These are phyloP conservation scores for Meloidogyne hapla DNA, from an alignment of 1,140 invertebrate species.

Conservation along the genomic window DNA sequence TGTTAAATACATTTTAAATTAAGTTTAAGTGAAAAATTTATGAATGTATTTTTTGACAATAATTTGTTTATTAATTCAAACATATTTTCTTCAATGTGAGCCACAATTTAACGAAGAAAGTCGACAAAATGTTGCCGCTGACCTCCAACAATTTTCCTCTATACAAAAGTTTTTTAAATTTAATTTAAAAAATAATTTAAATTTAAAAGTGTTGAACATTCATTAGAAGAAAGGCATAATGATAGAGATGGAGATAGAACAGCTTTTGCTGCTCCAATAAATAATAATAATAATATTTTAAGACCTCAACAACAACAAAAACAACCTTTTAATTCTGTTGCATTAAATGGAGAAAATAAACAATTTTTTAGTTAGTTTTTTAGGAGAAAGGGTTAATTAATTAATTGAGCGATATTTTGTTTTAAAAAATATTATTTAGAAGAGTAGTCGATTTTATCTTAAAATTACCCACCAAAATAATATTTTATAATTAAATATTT, in stretches of 20 bases:
- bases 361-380: slow-evolving; percentile 34
- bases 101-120: not conserved
- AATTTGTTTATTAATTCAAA: slow-evolving; percentile 1
- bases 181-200: not conserved
- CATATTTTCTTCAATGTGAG: not conserved
- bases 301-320: not conserved
- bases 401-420: too few species aligned
- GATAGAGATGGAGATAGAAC: slow-evolving; percentile 11
- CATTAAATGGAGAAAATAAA: slow-evolving; percentile 37
- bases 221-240: not conserved
- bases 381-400: not conserved
- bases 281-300: slow-evolving; percentile 24
- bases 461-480: too few species aligned
- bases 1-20: too few species aligned
- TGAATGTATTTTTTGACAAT: not conserved
- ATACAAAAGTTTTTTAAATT: not conserved
- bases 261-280: slow-evolving; percentile 41
- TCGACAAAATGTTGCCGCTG: not conserved
- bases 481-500: not conserved
- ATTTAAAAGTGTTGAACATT: not conserved
- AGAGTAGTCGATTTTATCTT: too few species aligned
- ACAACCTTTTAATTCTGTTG: slow-evolving; percentile 25
- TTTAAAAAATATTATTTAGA: too few species aligned
- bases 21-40: too few species aligned
- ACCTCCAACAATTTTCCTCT: not conserved